Evolutionary conservation across 2,888 invertebrate genomes (phyloP).

Genomic region (Pyrrhia umbra): DNA sequence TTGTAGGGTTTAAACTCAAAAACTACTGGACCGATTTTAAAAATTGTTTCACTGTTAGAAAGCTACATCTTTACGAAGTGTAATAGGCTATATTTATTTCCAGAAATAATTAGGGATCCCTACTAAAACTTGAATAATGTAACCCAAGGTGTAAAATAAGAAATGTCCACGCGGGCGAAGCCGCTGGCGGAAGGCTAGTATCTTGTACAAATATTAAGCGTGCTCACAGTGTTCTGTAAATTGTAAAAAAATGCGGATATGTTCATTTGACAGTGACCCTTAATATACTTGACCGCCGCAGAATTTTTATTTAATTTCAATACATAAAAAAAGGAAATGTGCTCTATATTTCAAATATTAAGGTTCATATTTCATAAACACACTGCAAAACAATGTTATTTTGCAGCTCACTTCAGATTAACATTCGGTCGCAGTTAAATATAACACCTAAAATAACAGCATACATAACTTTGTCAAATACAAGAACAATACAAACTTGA

Average conservation of each 20-base stretch:
- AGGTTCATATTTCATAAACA: not conserved
- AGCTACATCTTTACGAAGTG: too few species aligned
- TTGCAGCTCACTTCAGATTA: constrained; percentile 13
- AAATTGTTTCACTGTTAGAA: too few species aligned
- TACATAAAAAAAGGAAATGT: not conserved
- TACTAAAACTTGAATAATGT: too few species aligned
- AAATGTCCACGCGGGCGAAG: too few species aligned
- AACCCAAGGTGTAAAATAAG: too few species aligned
- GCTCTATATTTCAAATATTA: not conserved
- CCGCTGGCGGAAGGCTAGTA: too few species aligned
- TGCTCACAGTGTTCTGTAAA: not conserved
- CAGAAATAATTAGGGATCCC: too few species aligned
- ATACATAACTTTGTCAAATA: constrained; percentile 5
- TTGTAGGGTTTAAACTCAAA: too few species aligned
- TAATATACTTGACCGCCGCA: constrained; percentile 26
- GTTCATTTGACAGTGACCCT: constrained; percentile 30
- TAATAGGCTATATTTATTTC: too few species aligned
- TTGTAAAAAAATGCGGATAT: constrained; percentile 52
- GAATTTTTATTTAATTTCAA: not conserved
- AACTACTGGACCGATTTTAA: too few species aligned
- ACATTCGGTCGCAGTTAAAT: not conserved
- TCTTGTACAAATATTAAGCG: too few species aligned
- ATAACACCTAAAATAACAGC: not conserved
- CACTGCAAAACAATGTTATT: not conserved
- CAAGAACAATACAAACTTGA: constrained; percentile 7